Evolutionary conservation across 2,888 invertebrate species (phyloP).

Genomic region (Leucoma salicis): DNA sequence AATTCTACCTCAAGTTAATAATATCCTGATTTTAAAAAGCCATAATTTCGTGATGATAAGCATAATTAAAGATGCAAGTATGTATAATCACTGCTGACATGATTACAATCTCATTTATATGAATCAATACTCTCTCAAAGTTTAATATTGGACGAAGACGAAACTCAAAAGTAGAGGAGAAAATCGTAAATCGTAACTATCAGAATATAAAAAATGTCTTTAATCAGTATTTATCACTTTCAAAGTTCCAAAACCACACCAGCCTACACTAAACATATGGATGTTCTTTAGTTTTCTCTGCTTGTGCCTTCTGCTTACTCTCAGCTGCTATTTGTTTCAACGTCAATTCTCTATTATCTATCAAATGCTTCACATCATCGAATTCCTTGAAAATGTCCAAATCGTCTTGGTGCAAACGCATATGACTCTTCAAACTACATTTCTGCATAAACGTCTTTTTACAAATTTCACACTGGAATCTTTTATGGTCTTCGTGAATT

Average conservation of each 20-base stretch:
- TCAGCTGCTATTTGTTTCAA: constrained; percentile 71
- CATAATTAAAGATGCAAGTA: too few species aligned
- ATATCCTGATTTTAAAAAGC: too few species aligned
- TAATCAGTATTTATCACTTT: constrained; percentile 2
- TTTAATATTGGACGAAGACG: too few species aligned
- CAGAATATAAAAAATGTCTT: neutral
- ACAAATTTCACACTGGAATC: constrained; percentile 68
- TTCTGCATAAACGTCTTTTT: constrained; percentile 72
- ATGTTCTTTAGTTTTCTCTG: constrained; percentile 43
- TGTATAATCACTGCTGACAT: too few species aligned
- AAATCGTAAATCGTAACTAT: neutral
- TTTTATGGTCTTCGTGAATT: constrained; percentile 60
- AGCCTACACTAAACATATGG: constrained; percentile 4
- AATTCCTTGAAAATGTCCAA: constrained; percentile 76
- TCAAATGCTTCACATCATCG: constrained; percentile 73
- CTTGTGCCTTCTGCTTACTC: constrained; percentile 54
- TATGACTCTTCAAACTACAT: constrained; percentile 67
- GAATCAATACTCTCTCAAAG: too few species aligned
- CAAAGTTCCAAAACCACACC: neutral
- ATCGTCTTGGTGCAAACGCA: constrained; percentile 69
- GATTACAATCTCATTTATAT: too few species aligned
- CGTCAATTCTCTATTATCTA: constrained; percentile 71
- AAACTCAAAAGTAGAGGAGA: too few species aligned
- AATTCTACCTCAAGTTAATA: too few species aligned
- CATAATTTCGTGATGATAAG: too few species aligned